Evolutionary conservation across 1,140 invertebrate species (phyloP), one percentile per base, ranked within the genome.

Genomic region (Lepidostoma basale): DNA sequence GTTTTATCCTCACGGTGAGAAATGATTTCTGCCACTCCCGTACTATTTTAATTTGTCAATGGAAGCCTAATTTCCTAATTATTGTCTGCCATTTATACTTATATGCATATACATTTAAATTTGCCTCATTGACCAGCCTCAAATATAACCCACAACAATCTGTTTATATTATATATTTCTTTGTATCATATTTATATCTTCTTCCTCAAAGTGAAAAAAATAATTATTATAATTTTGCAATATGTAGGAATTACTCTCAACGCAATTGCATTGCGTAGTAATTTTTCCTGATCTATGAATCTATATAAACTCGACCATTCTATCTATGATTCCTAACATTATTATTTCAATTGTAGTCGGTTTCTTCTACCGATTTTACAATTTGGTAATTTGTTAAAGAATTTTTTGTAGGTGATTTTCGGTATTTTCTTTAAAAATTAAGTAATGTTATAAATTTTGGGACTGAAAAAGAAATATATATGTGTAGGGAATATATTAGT

Each of bases 401-500:
- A 40, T 40, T 40, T n/a, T 40, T 16, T 40, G 14, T 56, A 39
- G 2, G 20, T 39, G 20, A 42, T 39, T 59, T 22, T 59, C 14
- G 14, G 20, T 59, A 59, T 59, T 59, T 59, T 22, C 39, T 59
- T 26, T 59, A 40, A 28, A 5, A 59, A 59, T 12, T 59, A 42
- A 59, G 56, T 59, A 40, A 39, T 42, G 3, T 39, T 33, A 22
- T 20, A 33, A 56, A 33, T 33, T 59, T 59, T 42, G 56, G 56
- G 36, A 59, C 56, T 59, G 56, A 59, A 54, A 40, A 36, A 20
- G 30, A 39, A 36, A 39, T 59, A 42, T 39, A 42, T 59, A 23
- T 10, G 26, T 40, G 18, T 58, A 59, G 39, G 56, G 42, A 59
- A 42, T 59, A 39, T 40, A 40, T 59, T 39, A 40, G 12, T 59